Evolutionary conservation across 1,140 invertebrate genomes (phyloP), one percentile per base, ranked within the genome.

Genomic region (Drosophila aff.): DNA sequence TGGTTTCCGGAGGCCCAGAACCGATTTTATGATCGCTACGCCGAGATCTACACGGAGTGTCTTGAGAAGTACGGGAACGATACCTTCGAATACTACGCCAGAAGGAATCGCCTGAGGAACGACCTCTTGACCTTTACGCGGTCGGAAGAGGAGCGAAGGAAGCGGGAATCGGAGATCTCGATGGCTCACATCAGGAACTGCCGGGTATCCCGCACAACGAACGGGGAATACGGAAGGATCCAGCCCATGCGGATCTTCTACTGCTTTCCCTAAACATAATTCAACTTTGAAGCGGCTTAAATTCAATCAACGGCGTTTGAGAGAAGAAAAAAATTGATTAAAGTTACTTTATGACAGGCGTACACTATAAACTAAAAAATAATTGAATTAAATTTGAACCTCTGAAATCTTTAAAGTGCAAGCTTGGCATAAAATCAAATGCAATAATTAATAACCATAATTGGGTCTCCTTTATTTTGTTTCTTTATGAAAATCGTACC

Each of bases 1-100:
- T 84, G 82, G 82, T 84, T 55, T 65, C 64, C 82, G 10, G n/a
- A 18, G 1, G 63, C 41, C 0, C 82, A 84, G 13, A 28, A 2
- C 9, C 0, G 31, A 0, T 5, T 57, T 10, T 77, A 81, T 31
- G 6, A 10, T 7, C 68, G 49, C 4, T 66, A 44, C 15, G 43
- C 9, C 2, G 38, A 65, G 1, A 77, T 84, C 33, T 84, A 84
- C 18, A 46, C 55, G 4, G 82, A 84, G 40, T 66, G 64, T 11
- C 6, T 78, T 4, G 36, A 31, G 0, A 43, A 47, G 8, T 84
- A 69, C 9, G 82, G 82, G 2, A 53, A 77, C 15, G 40, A 62
- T 18, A 15, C 57, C 16, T 84, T 52, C 11, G 69, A 69, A 26
- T 74, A 61, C 9, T 84, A 81, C 38, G 74, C 78, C 0, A 31